These are phyloP conservation scores for Dicrostonyx torquatus DNA, from an alignment of 2,797 vertebrate genomes.

Conservation along the genomic window DNA sequence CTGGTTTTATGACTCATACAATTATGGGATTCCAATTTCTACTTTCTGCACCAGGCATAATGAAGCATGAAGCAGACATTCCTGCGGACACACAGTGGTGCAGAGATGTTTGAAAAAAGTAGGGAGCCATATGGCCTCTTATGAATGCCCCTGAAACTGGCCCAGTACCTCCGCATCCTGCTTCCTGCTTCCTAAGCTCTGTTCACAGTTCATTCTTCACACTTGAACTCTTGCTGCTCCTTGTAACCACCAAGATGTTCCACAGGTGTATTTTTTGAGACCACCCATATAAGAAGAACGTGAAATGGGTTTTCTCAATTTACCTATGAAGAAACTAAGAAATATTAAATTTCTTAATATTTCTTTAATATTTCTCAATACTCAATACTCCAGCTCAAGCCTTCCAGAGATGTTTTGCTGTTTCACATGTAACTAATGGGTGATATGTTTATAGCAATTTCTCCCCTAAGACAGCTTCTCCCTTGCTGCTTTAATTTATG, in stretches of 20 bases:
- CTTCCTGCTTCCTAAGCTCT: background rate
- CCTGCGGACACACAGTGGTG: background rate
- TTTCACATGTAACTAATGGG: slow-evolving; percentile 60
- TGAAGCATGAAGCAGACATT: slow-evolving; percentile 3
- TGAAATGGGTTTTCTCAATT: slow-evolving; percentile 22
- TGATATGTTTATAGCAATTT: slow-evolving; percentile 66
- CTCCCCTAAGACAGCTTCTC: slow-evolving; percentile 62
- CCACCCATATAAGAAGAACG: background rate
- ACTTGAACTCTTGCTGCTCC: background rate
- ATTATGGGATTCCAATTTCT: slow-evolving; percentile 29
- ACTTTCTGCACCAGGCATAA: slow-evolving; percentile 27
- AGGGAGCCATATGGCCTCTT: background rate
- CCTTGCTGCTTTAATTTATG: slow-evolving; percentile 55
- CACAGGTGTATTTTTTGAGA: background rate
- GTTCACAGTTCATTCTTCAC: too few species aligned
- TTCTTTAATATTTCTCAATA: too few species aligned
- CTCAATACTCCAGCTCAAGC: slow-evolving; percentile 35
- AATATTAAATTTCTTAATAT: too few species aligned
- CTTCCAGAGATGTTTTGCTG: slow-evolving; percentile 7
- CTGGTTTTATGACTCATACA: slow-evolving; percentile 11
- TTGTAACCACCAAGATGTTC: background rate
- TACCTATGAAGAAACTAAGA: slow-evolving; percentile 47
- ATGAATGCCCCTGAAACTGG: background rate
- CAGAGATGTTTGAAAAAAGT: background rate
- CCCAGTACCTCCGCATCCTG: background rate